A percentile compares a stretch with the other conserved stretches of the same genome.
Evolutionary conservation across 30 jellyfish, hydroid and myxozoan species (phyloP).

Genomic region (Nemopilema nomurai): DNA sequence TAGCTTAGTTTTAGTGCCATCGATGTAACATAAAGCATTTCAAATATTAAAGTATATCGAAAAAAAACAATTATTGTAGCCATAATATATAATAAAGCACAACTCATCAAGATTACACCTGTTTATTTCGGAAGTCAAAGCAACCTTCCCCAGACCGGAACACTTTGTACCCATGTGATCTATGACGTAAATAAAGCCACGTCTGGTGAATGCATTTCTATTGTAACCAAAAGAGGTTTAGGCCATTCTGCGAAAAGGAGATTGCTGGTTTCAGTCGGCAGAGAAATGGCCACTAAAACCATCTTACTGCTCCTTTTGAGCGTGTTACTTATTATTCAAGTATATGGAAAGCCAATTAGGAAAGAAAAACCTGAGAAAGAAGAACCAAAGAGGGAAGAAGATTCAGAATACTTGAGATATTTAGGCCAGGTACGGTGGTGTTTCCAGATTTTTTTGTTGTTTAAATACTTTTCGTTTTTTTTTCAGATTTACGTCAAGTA

Average conservation of each 20-base stretch:
- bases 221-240: neutral
- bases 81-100: no score
- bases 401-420: conserved; percentile 82
- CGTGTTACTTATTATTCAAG: neutral
- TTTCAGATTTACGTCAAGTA: no score
- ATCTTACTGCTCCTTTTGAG: neutral
- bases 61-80: no score
- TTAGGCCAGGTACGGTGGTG: conserved; percentile 73
- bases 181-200: conserved; percentile 66
- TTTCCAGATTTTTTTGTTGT: no score
- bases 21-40: no score
- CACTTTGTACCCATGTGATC: conserved; percentile 57
- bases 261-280: conserved; percentile 1
- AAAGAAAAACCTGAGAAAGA: conserved; percentile 44
- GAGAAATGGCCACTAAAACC: conserved; percentile 29
- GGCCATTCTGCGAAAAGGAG: neutral
- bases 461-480: no score
- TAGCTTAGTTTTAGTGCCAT: no score
- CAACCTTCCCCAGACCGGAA: conserved; percentile 26
- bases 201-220: conserved; percentile 34
- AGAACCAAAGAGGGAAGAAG: conserved; percentile 67
- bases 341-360: conserved; percentile 57
- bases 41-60: no score
- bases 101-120: no score
- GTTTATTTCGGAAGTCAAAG: no score